These are phyloP conservation scores for Drosophila merina DNA, from an alignment of 2,888 invertebrate genomes.

Conservation along the genomic window DNA sequence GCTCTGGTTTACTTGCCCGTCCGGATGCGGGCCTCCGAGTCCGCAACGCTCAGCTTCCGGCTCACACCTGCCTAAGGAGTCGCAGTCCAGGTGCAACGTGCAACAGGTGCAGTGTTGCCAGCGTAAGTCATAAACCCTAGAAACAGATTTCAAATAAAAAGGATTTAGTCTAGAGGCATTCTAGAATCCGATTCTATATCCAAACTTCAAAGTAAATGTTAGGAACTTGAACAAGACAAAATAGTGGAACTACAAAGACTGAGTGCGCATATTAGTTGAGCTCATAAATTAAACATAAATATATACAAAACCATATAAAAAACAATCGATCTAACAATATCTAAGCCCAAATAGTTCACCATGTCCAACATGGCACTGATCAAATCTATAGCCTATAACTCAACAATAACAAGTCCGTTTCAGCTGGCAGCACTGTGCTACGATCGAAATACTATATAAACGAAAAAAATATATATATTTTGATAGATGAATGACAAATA, in stretches of 20 bases:
- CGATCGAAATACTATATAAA: constrained; percentile 48
- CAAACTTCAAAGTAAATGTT: constrained; percentile 22
- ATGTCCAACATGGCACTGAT: constrained; percentile 43
- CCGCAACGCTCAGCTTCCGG: constrained; percentile 95
- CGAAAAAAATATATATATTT: constrained; percentile 55
- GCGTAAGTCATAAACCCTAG: constrained; percentile 57
- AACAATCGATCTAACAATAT: constrained; percentile 28
- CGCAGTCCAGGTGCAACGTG: constrained; percentile 15
- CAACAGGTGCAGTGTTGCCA: constrained; percentile 67
- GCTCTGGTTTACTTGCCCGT: constrained; percentile 97
- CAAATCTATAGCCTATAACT: constrained; percentile 35
- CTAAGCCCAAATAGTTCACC: constrained; percentile 19
- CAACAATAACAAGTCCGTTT: constrained; percentile 75
- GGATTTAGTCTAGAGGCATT: not conserved
- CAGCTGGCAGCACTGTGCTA: constrained; percentile 72
- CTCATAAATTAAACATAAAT: constrained; percentile 72
- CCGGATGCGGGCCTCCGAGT: constrained; percentile 92
- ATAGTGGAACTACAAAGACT: constrained; percentile 81
- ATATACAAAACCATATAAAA: constrained; percentile 30
- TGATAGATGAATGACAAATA: constrained; percentile 54
- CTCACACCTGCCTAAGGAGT: constrained; percentile 93
- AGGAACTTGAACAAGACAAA: constrained; percentile 69
- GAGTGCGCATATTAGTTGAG: constrained; percentile 81
- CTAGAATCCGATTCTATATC: constrained; percentile 1
- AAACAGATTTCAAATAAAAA: not conserved